Evolutionary conservation across 1,140 invertebrate species (phyloP).

Genomic region (Phocides pigmalion): DNA sequence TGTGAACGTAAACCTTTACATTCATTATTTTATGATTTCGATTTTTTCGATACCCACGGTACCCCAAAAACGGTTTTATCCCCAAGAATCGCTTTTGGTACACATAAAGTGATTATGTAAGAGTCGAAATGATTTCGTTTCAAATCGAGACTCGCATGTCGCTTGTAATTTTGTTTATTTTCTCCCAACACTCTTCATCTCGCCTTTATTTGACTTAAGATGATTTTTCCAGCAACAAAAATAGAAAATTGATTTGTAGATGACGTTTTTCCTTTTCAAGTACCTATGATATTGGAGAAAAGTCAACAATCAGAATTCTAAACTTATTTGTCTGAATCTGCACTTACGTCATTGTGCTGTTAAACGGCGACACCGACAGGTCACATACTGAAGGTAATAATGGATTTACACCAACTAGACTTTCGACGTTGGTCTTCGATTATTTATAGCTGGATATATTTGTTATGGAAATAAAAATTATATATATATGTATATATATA

Average conservation of each 20-base stretch:
- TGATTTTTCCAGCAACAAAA: neutral
- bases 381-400: too few species aligned
- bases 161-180: slow-evolving; percentile 35
- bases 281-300: neutral
- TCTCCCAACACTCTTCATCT: slow-evolving; percentile 1
- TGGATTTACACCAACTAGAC: too few species aligned
- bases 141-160: slow-evolving; percentile 24
- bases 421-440: too few species aligned
- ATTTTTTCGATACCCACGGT: neutral
- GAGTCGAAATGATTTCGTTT: slow-evolving; percentile 37
- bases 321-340: too few species aligned
- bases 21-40: neutral
- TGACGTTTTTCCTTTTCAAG: slow-evolving; percentile 1
- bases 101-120: slow-evolving; percentile 29
- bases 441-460: too few species aligned
- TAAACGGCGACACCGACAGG: too few species aligned
- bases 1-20: neutral
- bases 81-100: slow-evolving; percentile 28
- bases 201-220: slow-evolving; percentile 9
- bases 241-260: neutral
- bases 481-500: too few species aligned
- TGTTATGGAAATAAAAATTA: too few species aligned
- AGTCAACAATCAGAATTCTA: neutral
- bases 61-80: slow-evolving; percentile 22
- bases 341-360: too few species aligned